phyloP scores from a whole-genome alignment of 1,140 invertebrate genomes.

The Procambarus clarkii region DNA sequence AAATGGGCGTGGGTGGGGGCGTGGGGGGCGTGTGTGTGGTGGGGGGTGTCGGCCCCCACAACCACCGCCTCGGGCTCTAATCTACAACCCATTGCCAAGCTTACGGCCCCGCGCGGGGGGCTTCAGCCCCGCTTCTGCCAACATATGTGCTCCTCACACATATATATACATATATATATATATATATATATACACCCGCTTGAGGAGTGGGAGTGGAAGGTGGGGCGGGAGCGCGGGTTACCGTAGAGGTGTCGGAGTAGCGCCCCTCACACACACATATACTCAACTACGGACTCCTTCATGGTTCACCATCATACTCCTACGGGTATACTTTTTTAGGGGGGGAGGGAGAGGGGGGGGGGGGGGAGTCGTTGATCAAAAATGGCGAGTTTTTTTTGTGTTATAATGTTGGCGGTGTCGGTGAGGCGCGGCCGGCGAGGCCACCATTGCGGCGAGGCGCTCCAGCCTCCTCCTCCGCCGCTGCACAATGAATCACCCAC shows the following conservation, averaged over 20 bases:
- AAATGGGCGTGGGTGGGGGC: neutral
- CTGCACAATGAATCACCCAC: conserved; percentile 42
- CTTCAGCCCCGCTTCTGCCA: neutral
- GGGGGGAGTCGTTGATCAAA: conserved; percentile 3
- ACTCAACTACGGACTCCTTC: neutral
- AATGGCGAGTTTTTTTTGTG: conserved; percentile 47
- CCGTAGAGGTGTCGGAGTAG: too few relatives aligned
- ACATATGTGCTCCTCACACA: neutral
- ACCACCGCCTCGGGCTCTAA: conserved; percentile 29
- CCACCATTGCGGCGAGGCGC: conserved; percentile 19
- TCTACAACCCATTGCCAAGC: conserved; percentile 36
- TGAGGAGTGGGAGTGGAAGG: too few relatives aligned
- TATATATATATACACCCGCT: too few relatives aligned
- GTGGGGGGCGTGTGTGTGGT: neutral
- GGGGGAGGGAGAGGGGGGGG: too few relatives aligned
- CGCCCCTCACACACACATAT: neutral
- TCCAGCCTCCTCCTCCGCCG: conserved; percentile 7
- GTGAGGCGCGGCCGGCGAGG: conserved; percentile 45
- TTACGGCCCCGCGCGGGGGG: conserved; percentile 15
- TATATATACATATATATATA: too few relatives aligned
- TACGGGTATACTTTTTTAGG: neutral
- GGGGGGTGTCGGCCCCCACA: neutral
- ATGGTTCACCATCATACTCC: neutral
- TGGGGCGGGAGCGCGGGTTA: too few relatives aligned
- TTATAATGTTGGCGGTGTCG: conserved; percentile 62